Evolutionary conservation across 2,113 vertebrate species (phyloP), one percentile per base, ranked within the genome.

Genomic region (Pelmatolapia mariae): DNA sequence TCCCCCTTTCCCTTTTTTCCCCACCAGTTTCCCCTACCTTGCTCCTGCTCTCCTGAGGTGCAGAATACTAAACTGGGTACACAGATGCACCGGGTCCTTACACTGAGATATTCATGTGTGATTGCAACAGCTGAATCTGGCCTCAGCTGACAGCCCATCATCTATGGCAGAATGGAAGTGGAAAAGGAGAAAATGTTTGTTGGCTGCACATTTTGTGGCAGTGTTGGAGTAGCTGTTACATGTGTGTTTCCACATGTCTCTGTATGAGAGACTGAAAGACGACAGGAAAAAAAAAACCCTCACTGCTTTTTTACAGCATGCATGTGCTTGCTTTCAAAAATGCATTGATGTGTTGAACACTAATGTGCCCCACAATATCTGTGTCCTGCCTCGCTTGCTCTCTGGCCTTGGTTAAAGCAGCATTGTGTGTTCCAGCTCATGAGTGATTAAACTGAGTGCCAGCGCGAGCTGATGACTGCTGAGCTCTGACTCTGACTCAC

Each of bases 31-130:
- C 31, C 8, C 45, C 4, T 61, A 59, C 31, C 19, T 26, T 33
- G 6, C 80, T 47, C 9, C 29, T 45, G 36, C 86, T 61, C 88
- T 83, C 81, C 5, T 3, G 56, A 26, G 68, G 24, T 15, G 84
- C 66, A 57, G 89, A 92, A 94, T 90, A 66, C 87, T 57, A n/a
- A 91, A 90, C 80, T 56, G 45, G 78, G 45, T 59, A 36, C 63
- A 73, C 80, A 86, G 80, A 85, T 87, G 79, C 63, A 86, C 53
- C 19, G 54, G 81, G 36, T 91, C 86, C 13, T 43, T 85, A 26
- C 7, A 16, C 76, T 90, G 73, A 31, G 52, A 68, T 66, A 26
- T 78, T 79, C 63, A 22, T 53, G 56, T 80, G 68, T 83, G 89
- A 87, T 91, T 45, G 78, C 76, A 54, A 43, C 86, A 29, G 47